phyloP scores from a whole-genome alignment of 2,888 invertebrate genomes.

The Tanytarsus gracilentus region DNA sequence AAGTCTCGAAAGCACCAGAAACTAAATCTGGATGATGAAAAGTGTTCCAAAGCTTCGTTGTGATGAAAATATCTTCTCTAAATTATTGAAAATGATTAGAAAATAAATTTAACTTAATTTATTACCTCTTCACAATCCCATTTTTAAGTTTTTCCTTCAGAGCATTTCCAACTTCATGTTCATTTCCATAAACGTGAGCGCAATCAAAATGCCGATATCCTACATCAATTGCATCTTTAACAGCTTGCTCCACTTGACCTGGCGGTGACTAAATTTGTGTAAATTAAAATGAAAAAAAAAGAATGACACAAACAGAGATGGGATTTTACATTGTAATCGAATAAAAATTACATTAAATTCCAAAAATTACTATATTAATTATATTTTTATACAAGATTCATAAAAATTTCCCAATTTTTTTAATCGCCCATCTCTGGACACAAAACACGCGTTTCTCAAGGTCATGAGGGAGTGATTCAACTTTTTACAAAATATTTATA shows the following conservation, averaged over 20 bases:
- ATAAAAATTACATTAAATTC: too few species aligned
- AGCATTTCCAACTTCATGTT: conserved; percentile 14
- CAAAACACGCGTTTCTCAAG: too few species aligned
- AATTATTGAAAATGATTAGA: background rate
- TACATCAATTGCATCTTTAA: conserved; percentile 12
- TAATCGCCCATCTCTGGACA: too few species aligned
- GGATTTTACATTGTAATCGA: too few species aligned
- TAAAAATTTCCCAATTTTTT: background rate
- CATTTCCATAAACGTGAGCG: conserved; percentile 13
- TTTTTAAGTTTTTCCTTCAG: background rate
- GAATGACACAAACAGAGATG: too few species aligned
- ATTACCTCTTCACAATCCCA: conserved; percentile 16
- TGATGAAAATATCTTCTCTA: conserved; percentile 14
- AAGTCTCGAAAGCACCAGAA: conserved; percentile 54
- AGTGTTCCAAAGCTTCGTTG: conserved; percentile 65
- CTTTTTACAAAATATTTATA: too few species aligned
- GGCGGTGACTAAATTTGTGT: conserved; percentile 1
- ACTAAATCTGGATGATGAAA: conserved; percentile 74
- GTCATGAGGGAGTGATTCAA: too few species aligned
- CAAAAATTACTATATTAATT: too few species aligned
- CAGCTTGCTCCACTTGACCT: conserved; percentile 15
- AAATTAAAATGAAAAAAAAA: background rate
- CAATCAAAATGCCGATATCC: conserved; percentile 15
- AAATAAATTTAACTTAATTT: background rate
- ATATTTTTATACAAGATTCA: too few species aligned